Evolutionary conservation across 2,888 invertebrate species (phyloP), one percentile per base, ranked within the genome.

Genomic region (Trichopria drosophilae): DNA sequence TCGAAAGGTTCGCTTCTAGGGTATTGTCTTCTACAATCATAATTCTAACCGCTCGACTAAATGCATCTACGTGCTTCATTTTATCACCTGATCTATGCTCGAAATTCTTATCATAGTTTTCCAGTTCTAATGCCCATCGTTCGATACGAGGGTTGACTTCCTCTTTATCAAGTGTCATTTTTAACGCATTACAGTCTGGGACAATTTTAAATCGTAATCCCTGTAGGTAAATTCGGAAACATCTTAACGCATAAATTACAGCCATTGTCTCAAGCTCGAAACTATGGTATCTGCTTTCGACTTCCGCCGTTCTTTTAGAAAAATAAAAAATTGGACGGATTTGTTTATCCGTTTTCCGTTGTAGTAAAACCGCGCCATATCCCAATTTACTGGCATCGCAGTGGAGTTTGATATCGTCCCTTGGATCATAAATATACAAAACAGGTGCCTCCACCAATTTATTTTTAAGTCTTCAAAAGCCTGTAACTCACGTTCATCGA

Each of bases 141-240:
- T 34, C 34, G 3, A 34, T 63, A 58, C 44, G 63, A 65, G 7
- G 36, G 39, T 19, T 67, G 49, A 6, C 20, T 62, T 51, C 31
- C 57, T 16, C 28, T 55, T 55, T 3, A 66, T n/a, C n/a, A n/a
- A n/a, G n/a, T n/a, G n/a, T n/a, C n/a, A n/a, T n/a, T n/a, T n/a
- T n/a, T n/a, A n/a, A 31, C 24, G 59, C 52, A 41, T 63, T 56
- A 46, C 65, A 66, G 44, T 68, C 62, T 0, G 64, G 66, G 6
- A 64, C 41, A 6, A 66, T 64, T 36, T 56, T 63, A 31, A 68
- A 65, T 28, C 53, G 35, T 6, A 62, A 53, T 6, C 64, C 64
- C 3, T 53, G 37, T 20, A 63, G 35, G 35, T 63, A 64, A 41
- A 60, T 36, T 3, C 53, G 37, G 45, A 66, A 64, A 24, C 60